Evolutionary conservation across 2,113 vertebrate genomes (phyloP).

Genomic region (Oryzias celebensis): DNA sequence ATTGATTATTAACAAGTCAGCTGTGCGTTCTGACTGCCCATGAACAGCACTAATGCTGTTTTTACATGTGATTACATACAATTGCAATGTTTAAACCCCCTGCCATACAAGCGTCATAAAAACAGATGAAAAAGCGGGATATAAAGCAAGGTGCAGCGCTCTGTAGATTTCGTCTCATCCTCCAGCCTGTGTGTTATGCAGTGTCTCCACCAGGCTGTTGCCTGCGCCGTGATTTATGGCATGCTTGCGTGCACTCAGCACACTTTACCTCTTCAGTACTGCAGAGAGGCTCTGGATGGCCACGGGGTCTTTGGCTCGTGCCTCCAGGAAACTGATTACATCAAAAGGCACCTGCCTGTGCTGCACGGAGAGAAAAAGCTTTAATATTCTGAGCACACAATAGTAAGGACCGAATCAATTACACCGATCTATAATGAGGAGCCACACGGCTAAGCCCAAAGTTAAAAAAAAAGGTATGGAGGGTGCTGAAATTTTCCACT

Average conservation of each 20-base stretch:
- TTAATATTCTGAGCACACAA: conserved; percentile 74
- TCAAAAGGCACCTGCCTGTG: conserved; percentile 68
- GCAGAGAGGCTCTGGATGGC: conserved; percentile 55
- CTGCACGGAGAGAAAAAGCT: conserved; percentile 38
- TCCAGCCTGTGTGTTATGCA: conserved; percentile 36
- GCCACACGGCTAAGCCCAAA: conserved; percentile 26
- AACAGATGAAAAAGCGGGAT: conserved; percentile 13
- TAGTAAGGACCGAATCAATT: conserved; percentile 58
- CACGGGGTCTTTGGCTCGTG: conserved; percentile 54
- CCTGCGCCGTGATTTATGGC: conserved; percentile 60
- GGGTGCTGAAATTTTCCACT: conserved; percentile 11
- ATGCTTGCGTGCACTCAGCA: conserved; percentile 47
- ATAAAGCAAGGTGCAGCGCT: not conserved
- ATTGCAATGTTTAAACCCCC: not conserved
- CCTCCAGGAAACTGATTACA: conserved; percentile 72
- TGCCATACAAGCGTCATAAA: not conserved
- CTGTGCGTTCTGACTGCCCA: not conserved
- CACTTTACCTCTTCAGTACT: conserved; percentile 59
- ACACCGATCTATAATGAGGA: conserved; percentile 59
- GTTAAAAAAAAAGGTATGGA: conserved; percentile 30
- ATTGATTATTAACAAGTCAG: conserved; percentile 10
- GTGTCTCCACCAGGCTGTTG: conserved; percentile 40
- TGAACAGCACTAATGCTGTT: not conserved
- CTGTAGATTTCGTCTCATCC: conserved; percentile 37
- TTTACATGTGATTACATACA: not conserved